Evolutionary conservation across 1,140 invertebrate genomes (phyloP).

Genomic region (Drosophila jambulina): DNA sequence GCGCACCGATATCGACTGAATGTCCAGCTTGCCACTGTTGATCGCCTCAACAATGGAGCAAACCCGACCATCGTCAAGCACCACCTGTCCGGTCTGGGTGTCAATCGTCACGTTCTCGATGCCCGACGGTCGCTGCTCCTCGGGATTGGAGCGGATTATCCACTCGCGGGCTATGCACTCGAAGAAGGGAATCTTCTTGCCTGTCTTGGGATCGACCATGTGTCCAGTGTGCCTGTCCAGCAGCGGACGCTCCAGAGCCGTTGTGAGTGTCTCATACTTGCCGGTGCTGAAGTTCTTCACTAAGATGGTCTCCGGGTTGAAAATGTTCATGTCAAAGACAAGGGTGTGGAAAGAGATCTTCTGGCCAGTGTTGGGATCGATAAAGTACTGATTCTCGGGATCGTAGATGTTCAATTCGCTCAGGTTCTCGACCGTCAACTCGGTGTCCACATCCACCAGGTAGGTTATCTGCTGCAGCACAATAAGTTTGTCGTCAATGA

Average conservation of each 20-base stretch:
- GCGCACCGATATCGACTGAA: constrained; percentile 89
- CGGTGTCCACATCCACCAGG: constrained; percentile 77
- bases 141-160: constrained; percentile 88
- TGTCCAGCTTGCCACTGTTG: constrained; percentile 90
- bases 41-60: constrained; percentile 90
- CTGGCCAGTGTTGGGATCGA: constrained; percentile 91
- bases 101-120: constrained; percentile 74
- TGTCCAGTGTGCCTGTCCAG: constrained; percentile 92
- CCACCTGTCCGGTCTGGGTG: constrained; percentile 68
- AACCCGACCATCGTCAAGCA: constrained; percentile 86
- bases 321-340: constrained; percentile 90
- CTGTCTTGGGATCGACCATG: constrained; percentile 93
- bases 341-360: constrained; percentile 91
- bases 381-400: constrained; percentile 90
- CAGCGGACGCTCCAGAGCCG: constrained; percentile 90
- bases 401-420: constrained; percentile 91
- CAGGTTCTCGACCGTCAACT: constrained; percentile 88
- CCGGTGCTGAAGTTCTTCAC: constrained; percentile 91
- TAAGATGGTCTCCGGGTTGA: constrained; percentile 91
- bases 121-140: constrained; percentile 85
- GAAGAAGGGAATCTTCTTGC: constrained; percentile 92
- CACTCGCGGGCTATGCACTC: constrained; percentile 91
- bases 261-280: constrained; percentile 89
- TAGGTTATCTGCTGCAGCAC: constrained; percentile 69
- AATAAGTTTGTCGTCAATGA: constrained; percentile 86